Percentiles rank a stretch among this genome's conserved stretches.
These are phyloP conservation scores for Drosophila mimetica DNA, from an alignment of 2,888 invertebrate species.

Conservation along the genomic window DNA sequence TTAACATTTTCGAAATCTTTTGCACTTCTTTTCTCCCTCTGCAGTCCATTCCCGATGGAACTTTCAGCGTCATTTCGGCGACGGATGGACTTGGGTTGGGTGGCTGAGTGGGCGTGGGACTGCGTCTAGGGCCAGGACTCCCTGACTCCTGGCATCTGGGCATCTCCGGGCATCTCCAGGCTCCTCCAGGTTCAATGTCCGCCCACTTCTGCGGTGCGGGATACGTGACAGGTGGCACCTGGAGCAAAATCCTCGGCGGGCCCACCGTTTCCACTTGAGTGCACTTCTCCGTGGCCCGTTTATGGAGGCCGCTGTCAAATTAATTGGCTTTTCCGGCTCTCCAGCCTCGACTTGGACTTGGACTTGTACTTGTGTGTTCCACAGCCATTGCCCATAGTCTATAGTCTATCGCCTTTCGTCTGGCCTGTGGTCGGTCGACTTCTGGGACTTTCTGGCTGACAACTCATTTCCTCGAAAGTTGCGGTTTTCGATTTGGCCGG, in stretches of 20 bases:
- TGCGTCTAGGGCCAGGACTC: constrained; percentile 19
- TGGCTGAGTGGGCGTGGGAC: constrained; percentile 43
- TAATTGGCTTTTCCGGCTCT: constrained; percentile 74
- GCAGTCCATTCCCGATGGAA: constrained; percentile 17
- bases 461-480: constrained; percentile 52
- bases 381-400: no score
- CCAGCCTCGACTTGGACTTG: constrained; percentile 44
- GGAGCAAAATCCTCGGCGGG: background rate
- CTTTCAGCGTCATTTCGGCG: constrained; percentile 25
- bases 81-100: constrained; percentile 29
- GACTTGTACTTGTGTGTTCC: constrained; percentile 3
- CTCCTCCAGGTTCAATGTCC: constrained; percentile 33
- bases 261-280: constrained; percentile 61
- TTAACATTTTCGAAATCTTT: no score
- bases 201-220: constrained; percentile 17
- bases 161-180: background rate
- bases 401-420: constrained; percentile 2
- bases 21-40: constrained; percentile 2
- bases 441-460: constrained; percentile 43
- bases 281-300: constrained; percentile 56
- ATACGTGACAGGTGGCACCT: constrained; percentile 32
- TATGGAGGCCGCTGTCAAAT: constrained; percentile 66
- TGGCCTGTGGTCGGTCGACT: constrained; percentile 16
- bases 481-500: constrained; percentile 27
- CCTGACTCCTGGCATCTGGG: constrained; percentile 1